Percentiles rank a stretch among this genome's conserved stretches.
Conservation (phyloP, 2,113 vertebrate species). For the Nipponia nippon region DNA sequence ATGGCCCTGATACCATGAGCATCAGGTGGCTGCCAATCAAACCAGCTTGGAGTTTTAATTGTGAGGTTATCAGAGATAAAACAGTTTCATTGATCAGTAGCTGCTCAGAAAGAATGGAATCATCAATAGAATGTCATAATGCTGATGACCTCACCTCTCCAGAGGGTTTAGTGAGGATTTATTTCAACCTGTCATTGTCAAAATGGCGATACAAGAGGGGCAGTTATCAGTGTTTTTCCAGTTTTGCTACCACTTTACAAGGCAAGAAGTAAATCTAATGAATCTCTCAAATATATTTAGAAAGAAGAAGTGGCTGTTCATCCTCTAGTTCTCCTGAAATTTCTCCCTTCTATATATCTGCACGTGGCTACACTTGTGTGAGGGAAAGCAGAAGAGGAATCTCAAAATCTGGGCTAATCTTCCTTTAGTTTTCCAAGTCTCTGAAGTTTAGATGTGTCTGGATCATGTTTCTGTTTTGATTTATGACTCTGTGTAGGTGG, state of each 20-base stretch:
- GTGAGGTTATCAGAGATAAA: not conserved
- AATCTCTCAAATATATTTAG: not conserved
- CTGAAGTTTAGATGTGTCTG: not conserved
- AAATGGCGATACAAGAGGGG: not conserved
- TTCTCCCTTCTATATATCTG: not conserved
- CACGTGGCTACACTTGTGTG: not conserved
- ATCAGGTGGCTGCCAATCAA: not conserved
- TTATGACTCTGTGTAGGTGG: not conserved
- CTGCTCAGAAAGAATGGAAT: rapidly evolving
- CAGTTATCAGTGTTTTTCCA: not conserved
- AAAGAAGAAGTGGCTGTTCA: not conserved
- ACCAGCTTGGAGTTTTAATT: not conserved
- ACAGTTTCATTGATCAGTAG: not conserved
- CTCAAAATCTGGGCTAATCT: not conserved
- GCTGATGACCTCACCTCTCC: not conserved
- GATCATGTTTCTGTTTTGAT: not conserved
- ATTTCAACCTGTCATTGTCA: not conserved
- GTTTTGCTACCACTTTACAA: not conserved
- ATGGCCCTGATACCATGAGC: not conserved
- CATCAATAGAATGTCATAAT: not conserved
- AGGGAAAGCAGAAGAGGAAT: not conserved
- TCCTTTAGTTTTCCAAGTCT: not conserved
- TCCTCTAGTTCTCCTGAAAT: not conserved
- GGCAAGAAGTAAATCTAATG: not conserved
- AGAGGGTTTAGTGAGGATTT: not conserved